Base-by-base conservation (phyloP, 2,113 vertebrate species). In the Salvelinus alpinus region DNA sequence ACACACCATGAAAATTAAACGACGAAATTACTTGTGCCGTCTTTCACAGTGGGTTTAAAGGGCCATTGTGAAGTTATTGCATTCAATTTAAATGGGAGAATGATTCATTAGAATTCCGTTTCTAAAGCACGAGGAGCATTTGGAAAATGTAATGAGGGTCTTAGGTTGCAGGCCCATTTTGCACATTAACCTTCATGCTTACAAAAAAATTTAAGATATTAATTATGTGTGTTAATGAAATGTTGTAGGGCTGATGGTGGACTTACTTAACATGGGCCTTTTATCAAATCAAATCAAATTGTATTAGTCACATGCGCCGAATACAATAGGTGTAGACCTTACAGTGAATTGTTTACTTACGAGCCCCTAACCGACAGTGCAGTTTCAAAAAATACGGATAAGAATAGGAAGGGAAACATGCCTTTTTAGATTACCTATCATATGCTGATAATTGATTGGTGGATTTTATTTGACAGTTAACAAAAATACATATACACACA, bases 81-180 rank as follows among this genome's bases (percentile, higher is more conserved):
- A 78, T 82, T 85, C 7, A 38, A 38, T 85, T 54, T 72, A 85
- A 11, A 44, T 44, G 38, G 38, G 38, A 44, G 38, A 44, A 75
- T 80, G 74, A 84, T 88, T 83, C 82, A 86, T 86, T 81, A 78
- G 25, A 79, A 87, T 80, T 78, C 60, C n/a, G 78, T 83, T 79
- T 68, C 31, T 44, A 57, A 70, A 70, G 68, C 68, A 44, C 38
- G 78, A 83, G 73, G 73, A 34, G 8, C 27, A 70, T 78, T 78
- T 64, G 68, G 60, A 75, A 80, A 59, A 11, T 57, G 69, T 82
- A 48, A 73, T 9, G 25, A 71, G 24, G 38, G 11, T 12, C 74
- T 69, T 44, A 47, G 64, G 71, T 65, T 75, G 68, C 38, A 48
- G 38, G 18, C 38, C 3, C 20, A 8, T 70, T 47, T 25, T 79